Conservation (phyloP, 2,113 vertebrate species). For the Silurus meridionalis region DNA sequence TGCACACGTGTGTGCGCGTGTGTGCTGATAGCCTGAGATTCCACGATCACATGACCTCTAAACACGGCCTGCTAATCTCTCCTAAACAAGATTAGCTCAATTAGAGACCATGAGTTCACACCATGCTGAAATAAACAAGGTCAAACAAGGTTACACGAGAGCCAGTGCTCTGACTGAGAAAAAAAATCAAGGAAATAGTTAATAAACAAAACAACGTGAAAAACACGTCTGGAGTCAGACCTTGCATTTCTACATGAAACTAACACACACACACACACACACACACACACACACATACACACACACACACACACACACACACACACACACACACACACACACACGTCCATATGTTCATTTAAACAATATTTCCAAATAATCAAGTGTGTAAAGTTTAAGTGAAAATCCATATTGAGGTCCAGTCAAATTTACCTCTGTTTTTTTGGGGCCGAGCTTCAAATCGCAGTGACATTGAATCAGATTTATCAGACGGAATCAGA, state of each 20-base stretch:
- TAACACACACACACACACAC: not conserved
- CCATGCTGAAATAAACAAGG: not conserved
- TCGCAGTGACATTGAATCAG: not conserved
- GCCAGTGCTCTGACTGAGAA: not conserved
- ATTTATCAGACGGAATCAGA: not conserved
- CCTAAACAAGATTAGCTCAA: constrained; percentile 44
- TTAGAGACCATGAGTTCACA: constrained; percentile 11
- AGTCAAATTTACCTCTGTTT: not conserved
- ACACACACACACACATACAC: constrained; percentile 12
- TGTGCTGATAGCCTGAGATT: constrained; percentile 18
- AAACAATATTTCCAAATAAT: not conserved
- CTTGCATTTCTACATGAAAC: not conserved
- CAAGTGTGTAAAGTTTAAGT: no score
- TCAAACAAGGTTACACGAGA: not conserved
- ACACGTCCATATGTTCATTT: not conserved
- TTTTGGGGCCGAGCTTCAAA: not conserved
- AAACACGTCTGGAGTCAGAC: not conserved
- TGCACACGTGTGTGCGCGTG: not conserved
- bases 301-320: constrained; percentile 5
- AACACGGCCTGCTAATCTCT: constrained; percentile 28
- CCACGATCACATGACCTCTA: constrained; percentile 45
- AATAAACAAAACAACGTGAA: not conserved
- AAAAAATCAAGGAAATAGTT: not conserved
- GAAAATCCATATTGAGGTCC: not conserved
- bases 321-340: no score